These are phyloP conservation scores for Alca torda DNA, from an alignment of 2,797 vertebrate genomes.

Conservation along the genomic window DNA sequence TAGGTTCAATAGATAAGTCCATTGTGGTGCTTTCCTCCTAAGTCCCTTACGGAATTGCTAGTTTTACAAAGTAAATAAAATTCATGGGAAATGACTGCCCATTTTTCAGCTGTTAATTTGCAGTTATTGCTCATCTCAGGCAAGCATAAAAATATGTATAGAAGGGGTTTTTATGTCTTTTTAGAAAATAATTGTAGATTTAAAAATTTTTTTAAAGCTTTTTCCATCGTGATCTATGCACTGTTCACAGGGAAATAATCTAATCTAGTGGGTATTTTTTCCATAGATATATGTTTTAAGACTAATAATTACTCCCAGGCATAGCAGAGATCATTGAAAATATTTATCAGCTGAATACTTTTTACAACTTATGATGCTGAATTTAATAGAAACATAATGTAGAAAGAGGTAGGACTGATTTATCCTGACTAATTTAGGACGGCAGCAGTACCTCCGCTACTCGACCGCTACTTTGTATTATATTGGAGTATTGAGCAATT, in stretches of 20 bases:
- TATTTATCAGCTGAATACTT: not conserved
- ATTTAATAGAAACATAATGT: not conserved
- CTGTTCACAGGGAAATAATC: not conserved
- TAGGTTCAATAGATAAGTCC: not conserved
- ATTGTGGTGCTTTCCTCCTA: not conserved
- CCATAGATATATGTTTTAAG: not conserved
- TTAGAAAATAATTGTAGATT: not conserved
- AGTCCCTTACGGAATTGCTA: not conserved
- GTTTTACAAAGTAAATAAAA: not conserved
- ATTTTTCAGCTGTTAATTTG: not conserved
- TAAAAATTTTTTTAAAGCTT: not conserved
- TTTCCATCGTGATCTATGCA: not conserved
- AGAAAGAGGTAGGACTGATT: not conserved
- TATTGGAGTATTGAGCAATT: not conserved
- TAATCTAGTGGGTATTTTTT: not conserved
- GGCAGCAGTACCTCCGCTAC: not conserved
- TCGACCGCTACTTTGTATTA: not conserved
- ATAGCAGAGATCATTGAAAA: not conserved
- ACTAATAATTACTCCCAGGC: not conserved
- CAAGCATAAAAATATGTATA: not conserved
- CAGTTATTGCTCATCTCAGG: not conserved
- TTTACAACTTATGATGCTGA: not conserved
- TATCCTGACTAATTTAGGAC: not conserved
- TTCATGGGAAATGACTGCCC: not conserved
- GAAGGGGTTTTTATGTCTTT: rapidly evolving